Percentiles rank a stretch among this genome's conserved stretches.
These are phyloP conservation scores for Sphecodes monilicornis DNA, from an alignment of 2,888 invertebrate genomes.

Conservation along the genomic window DNA sequence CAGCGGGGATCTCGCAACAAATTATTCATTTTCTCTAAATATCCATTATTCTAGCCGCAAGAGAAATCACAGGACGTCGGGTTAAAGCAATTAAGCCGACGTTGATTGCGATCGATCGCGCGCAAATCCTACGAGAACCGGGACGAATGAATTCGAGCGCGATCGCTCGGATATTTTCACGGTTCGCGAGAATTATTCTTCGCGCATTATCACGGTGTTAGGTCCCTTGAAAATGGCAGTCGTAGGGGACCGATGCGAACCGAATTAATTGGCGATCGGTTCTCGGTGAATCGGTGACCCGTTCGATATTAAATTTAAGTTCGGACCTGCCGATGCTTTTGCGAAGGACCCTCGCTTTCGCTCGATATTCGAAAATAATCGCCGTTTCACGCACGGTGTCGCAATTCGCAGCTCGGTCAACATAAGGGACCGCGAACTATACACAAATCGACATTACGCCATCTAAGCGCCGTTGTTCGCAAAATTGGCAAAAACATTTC, in stretches of 20 bases:
- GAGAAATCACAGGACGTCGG: neutral
- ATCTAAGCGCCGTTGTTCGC: no score
- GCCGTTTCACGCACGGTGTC: neutral
- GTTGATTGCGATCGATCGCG: slow-evolving; percentile 1
- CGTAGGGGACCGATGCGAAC: slow-evolving; percentile 5
- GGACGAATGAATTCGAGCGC: neutral
- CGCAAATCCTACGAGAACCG: neutral
- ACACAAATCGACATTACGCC: neutral
- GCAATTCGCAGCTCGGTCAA: neutral
- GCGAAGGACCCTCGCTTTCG: slow-evolving; percentile 6
- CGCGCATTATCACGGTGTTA: neutral
- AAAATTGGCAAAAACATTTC: no score
- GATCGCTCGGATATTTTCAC: slow-evolving; percentile 1
- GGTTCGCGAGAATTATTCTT: neutral
- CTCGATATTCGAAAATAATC: slow-evolving; percentile 45
- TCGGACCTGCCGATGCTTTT: neutral
- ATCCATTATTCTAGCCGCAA: neutral
- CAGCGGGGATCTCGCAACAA: no score
- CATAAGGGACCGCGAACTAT: no score
- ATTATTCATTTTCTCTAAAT: neutral
- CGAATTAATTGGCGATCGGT: slow-evolving; percentile 33
- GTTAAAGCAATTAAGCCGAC: neutral
- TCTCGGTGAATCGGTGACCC: slow-evolving; percentile 36
- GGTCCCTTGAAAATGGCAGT: neutral
- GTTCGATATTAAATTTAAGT: slow-evolving; percentile 17